Evolutionary conservation across 2,797 vertebrate species (phyloP).

Genomic region (Anguilla anguilla): DNA sequence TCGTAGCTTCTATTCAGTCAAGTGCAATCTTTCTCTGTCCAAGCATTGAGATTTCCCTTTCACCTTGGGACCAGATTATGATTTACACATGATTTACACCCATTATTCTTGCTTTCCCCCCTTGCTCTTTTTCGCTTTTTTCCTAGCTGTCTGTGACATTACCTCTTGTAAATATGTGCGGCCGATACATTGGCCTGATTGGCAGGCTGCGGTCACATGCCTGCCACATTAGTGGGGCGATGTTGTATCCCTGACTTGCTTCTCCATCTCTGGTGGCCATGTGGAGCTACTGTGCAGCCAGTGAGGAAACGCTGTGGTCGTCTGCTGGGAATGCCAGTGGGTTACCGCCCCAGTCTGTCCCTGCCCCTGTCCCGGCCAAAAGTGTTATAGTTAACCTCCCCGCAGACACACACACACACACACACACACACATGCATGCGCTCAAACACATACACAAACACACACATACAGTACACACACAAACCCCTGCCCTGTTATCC

Average conservation of each 20-base stretch:
- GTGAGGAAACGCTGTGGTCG: conserved; percentile 22
- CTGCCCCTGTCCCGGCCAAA: conserved; percentile 37
- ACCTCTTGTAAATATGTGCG: not conserved
- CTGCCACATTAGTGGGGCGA: conserved; percentile 61
- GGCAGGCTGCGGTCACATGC: conserved; percentile 52
- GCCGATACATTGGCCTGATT: conserved; percentile 52
- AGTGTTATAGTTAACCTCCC: not conserved
- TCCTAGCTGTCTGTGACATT: not conserved
- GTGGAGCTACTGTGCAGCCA: conserved; percentile 54
- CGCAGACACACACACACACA: not conserved
- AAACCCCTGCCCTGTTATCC: not conserved
- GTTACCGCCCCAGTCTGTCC: conserved; percentile 53
- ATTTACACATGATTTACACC: not conserved
- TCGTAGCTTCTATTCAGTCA: not conserved
- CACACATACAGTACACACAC: not conserved
- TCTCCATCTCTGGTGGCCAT: conserved; percentile 57
- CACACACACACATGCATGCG: not conserved
- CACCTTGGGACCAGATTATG: conserved; percentile 43
- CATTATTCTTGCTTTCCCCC: not conserved
- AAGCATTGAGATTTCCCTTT: conserved; percentile 19
- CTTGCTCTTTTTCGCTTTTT: not conserved
- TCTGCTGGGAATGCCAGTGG: conserved; percentile 53
- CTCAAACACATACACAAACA: not conserved
- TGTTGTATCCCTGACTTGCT: conserved; percentile 46
- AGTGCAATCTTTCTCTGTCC: conserved; percentile 25